phyloP scores from a whole-genome alignment of 2,888 invertebrate species.

The Gibbula magus region DNA sequence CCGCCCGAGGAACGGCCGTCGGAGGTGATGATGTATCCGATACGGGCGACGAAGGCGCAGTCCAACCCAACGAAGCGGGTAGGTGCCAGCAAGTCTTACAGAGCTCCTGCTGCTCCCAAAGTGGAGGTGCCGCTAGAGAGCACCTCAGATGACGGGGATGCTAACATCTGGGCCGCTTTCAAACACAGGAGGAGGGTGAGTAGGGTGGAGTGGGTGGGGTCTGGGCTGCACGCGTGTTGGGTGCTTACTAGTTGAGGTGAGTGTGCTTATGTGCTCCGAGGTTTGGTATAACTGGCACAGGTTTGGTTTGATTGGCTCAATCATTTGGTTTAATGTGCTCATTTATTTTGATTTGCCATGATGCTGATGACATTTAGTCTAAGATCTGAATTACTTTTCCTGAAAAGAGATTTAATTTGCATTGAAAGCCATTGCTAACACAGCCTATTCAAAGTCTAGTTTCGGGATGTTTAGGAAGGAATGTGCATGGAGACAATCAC shows the following conservation, averaged over 20 bases:
- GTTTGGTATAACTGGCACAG: background rate
- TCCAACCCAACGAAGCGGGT: background rate
- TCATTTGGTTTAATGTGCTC: no score
- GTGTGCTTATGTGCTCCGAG: background rate
- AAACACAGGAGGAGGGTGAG: conserved; percentile 1
- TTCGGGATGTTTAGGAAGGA: no score
- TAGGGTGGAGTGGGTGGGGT: background rate
- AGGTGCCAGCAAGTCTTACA: conserved; percentile 15
- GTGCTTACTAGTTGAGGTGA: background rate
- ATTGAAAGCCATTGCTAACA: no score
- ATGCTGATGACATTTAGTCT: no score
- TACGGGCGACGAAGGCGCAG: conserved; percentile 33
- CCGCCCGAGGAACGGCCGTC: background rate
- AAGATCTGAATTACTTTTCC: no score
- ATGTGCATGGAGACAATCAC: no score
- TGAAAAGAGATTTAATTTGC: no score
- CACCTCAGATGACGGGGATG: background rate
- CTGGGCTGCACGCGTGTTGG: background rate
- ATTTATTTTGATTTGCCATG: no score
- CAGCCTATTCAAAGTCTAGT: no score
- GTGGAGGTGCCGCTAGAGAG: background rate
- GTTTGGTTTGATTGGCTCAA: background rate
- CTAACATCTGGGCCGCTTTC: conserved; percentile 7
- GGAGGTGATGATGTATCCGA: conserved; percentile 40
- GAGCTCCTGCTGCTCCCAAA: background rate